A percentile compares a stretch with the other conserved stretches of the same genome.
Evolutionary conservation across 2,797 vertebrate genomes (phyloP).

Genomic region (Ammospiza maritima): DNA sequence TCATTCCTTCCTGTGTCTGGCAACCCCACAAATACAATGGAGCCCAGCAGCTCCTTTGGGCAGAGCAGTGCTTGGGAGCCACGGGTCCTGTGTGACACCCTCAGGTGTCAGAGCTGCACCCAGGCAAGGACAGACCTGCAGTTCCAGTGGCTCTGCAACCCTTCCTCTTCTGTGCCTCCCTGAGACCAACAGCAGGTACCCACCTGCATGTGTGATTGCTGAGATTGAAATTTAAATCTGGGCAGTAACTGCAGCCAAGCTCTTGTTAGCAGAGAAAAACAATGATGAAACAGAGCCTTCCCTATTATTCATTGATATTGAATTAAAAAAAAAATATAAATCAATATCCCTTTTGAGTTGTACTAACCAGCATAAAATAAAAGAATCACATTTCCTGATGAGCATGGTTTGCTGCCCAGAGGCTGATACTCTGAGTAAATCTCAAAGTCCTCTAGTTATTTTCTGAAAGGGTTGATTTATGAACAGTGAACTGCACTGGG

Average conservation of each 20-base stretch:
- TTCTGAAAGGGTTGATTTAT: background rate
- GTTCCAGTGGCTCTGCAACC: background rate
- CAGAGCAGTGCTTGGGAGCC: background rate
- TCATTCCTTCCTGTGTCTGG: too few species aligned
- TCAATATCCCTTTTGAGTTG: background rate
- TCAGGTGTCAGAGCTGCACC: background rate
- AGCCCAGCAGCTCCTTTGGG: too few species aligned
- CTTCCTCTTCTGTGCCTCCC: background rate
- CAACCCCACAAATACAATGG: too few species aligned
- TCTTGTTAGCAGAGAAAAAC: conserved; percentile 1
- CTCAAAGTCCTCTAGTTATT: background rate
- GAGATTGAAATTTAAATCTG: background rate
- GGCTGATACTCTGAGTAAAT: background rate
- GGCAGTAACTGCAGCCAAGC: background rate
- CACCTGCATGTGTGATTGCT: background rate
- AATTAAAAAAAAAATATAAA: background rate
- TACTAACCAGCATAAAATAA: background rate
- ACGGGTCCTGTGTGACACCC: background rate
- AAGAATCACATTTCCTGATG: background rate
- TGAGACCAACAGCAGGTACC: background rate
- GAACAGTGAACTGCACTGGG: background rate
- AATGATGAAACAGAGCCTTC: background rate
- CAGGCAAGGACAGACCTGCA: background rate
- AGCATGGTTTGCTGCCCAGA: background rate
- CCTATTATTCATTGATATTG: background rate